These are phyloP conservation scores for Balearica regulorum DNA, from an alignment of 2,797 vertebrate species.

Conservation along the genomic window DNA sequence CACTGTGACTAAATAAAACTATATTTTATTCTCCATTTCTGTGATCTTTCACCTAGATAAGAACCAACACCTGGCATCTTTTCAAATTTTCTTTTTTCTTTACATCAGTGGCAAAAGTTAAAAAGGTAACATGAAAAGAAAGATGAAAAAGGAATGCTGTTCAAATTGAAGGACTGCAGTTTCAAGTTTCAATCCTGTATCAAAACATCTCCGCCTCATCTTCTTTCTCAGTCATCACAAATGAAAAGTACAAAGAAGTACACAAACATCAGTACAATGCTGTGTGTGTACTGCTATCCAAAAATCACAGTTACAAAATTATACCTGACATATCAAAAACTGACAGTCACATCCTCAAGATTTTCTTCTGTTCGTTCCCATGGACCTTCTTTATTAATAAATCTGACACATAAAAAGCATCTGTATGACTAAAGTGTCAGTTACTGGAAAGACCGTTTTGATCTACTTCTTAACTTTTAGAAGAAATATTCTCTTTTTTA, in stretches of 20 bases:
- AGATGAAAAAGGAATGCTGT: conserved; percentile 82
- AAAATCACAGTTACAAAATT: conserved; percentile 96
- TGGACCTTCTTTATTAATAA: conserved; percentile 99
- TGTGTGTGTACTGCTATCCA: conserved; percentile 86
- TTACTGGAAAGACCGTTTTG: conserved; percentile 95
- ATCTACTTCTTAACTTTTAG: conserved; percentile 94
- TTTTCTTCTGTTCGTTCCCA: conserved; percentile 82
- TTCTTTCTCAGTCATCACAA: conserved; percentile 78
- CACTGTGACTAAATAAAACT: conserved; percentile 71
- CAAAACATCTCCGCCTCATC: conserved; percentile 80
- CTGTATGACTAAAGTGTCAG: conserved; percentile 94
- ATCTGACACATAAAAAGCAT: conserved; percentile 98
- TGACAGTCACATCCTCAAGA: conserved; percentile 83
- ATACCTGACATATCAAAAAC: conserved; percentile 97
- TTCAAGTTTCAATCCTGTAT: conserved; percentile 82
- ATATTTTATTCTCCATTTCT: conserved; percentile 73
- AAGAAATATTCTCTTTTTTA: conserved; percentile 96
- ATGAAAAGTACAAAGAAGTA: conserved; percentile 84
- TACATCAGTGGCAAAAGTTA: conserved; percentile 83
- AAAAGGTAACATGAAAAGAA: conserved; percentile 85
- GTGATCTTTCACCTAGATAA: conserved; percentile 80
- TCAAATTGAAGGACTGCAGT: conserved; percentile 83
- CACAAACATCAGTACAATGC: conserved; percentile 90
- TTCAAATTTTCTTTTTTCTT: conserved; percentile 76
- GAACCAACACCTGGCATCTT: conserved; percentile 80